phyloP scores from a whole-genome alignment of 2,113 vertebrate species.

The Puma concolor region DNA sequence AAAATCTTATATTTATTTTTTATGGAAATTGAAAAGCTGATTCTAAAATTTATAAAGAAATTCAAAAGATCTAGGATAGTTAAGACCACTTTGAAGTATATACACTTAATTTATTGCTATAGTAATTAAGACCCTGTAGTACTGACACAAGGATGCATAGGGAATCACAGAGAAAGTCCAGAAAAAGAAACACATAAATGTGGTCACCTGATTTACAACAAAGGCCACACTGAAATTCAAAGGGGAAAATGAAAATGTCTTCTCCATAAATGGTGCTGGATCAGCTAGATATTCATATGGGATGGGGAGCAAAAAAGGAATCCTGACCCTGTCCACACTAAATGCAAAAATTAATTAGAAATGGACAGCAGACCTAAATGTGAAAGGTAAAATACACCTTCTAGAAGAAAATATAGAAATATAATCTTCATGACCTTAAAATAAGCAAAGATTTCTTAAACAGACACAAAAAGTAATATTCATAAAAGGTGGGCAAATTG shows the following conservation, averaged over 20 bases:
- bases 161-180: background rate
- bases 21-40: background rate
- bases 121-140: background rate
- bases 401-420: background rate
- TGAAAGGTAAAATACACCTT: background rate
- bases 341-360: conserved; percentile 51
- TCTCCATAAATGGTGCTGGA: conserved; percentile 27
- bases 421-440: background rate
- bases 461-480: no score
- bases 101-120: background rate
- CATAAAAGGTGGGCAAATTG: no score
- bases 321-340: background rate
- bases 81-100: background rate
- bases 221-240: conserved; percentile 18
- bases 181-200: background rate
- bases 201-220: background rate
- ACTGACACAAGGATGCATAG: background rate
- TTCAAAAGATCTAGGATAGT: background rate
- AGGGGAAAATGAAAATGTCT: background rate
- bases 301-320: background rate
- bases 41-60: conserved; percentile 10
- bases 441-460: no score
- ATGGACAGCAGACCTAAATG: background rate
- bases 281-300: background rate
- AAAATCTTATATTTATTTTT: conserved; percentile 38